Base-by-base conservation (phyloP, 2,888 invertebrate species). In the Brenthis daphne region DNA sequence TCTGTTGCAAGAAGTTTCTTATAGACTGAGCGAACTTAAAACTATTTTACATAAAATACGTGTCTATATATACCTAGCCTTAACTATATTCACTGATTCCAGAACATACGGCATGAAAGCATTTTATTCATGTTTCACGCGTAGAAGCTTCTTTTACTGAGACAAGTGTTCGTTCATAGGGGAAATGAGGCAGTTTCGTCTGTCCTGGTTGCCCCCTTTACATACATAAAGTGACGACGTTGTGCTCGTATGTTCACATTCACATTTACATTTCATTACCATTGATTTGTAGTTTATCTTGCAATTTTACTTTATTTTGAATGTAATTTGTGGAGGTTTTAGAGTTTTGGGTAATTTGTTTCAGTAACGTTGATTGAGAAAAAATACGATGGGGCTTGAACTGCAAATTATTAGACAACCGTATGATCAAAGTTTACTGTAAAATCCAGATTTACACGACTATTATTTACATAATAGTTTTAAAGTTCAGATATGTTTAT, bases 111-210 rank as follows among this genome's bases (percentile, higher is more conserved):
- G 29, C n/a, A 50, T 60, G 60, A 60, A 57, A 58, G 61, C 50
- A 57, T 67, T 67, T 67, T 67, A 67, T 60, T 57, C 51, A 56
- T 48, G 57, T 64, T 55, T 65, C 65, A 65, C 65, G 50, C 65
- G 55, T 60, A 48, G 61, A 14, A 60, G n/a, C 60, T 61, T 61
- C 56, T 66, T 60, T 54, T 57, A 58, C 54, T 43, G 29, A 50
- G 48, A 61, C 33, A 60, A 47, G 54, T 55, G 54, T 60, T 48
- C 54, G 43, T 53, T 51, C 65, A 57, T 8, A 51, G 64, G 16
- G 33, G 20, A 56, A 61, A 61, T 20, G 67, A 54, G 24, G 24
- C 50, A 54, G 64, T 57, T 58, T 64, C 58, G 47, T 13, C 55
- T 58, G 37, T 33, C 55, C n/a, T 43, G 56, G 57, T 48, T 69